These are phyloP conservation scores for Tonatia bakeri DNA, from an alignment of 2,113 vertebrate species.

Conservation along the genomic window DNA sequence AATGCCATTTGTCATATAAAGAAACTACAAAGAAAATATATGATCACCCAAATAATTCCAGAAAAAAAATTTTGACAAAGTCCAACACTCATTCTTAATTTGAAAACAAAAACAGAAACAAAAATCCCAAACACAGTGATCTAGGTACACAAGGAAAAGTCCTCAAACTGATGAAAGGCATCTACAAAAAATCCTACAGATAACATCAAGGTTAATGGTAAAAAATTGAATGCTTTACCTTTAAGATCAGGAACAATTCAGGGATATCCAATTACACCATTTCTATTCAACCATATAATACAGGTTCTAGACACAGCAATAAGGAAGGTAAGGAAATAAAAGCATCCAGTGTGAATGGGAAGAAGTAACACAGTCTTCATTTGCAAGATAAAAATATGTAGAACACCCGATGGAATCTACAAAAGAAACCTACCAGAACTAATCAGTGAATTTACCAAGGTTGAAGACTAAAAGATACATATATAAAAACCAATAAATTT, in stretches of 20 bases:
- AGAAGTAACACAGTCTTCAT: neutral
- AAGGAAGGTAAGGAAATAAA: constrained; percentile 2
- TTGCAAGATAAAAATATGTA: neutral
- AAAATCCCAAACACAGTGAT: neutral
- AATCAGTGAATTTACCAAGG: neutral
- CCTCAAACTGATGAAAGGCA: neutral
- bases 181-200: neutral
- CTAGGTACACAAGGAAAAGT: neutral
- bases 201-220: neutral
- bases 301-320: neutral
- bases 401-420: neutral
- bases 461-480: neutral
- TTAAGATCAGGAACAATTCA: neutral
- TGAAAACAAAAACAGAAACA: neutral
- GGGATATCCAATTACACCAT: neutral
- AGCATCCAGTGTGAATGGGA: neutral
- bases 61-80: neutral
- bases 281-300: neutral
- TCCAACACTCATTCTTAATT: neutral
- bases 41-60: neutral
- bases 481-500: neutral
- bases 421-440: neutral
- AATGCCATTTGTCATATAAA: neutral
- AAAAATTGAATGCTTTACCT: neutral
- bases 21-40: neutral